These are phyloP conservation scores for Heliopora coerulea DNA, from an alignment of 92 coral and sea anemone genomes.

Conservation along the genomic window DNA sequence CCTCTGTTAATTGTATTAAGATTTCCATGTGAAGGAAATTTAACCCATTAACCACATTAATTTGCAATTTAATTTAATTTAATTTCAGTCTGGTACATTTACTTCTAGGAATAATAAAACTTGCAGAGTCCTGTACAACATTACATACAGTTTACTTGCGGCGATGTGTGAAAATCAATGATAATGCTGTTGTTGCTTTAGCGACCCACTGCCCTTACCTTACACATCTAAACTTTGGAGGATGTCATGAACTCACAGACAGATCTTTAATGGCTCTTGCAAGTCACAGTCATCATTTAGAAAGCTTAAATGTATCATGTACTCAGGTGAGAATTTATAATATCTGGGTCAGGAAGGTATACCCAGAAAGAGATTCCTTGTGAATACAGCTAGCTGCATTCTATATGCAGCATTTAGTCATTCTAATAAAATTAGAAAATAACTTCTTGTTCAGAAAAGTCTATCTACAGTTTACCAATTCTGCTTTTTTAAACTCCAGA, in stretches of 20 bases:
- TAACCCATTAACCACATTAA: too few species aligned
- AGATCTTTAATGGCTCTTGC: conserved; percentile 69
- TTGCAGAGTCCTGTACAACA: conserved; percentile 58
- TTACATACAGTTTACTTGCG: conserved; percentile 83
- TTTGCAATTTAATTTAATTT: too few species aligned
- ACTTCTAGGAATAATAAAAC: conserved; percentile 59
- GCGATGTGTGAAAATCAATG: conserved; percentile 68
- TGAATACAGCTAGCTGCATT: not conserved
- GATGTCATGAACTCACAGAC: conserved; percentile 74
- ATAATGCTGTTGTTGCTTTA: conserved; percentile 66
- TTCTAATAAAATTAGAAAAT: too few species aligned
- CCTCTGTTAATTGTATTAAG: too few species aligned
- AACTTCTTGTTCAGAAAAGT: not conserved
- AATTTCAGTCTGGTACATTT: too few species aligned
- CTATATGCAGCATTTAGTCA: too few species aligned
- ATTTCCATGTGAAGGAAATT: too few species aligned
- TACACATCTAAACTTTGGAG: conserved; percentile 74
- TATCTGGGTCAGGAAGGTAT: too few species aligned
- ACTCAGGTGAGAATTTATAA: conserved; percentile 59
- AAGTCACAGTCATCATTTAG: conserved; percentile 59
- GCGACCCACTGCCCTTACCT: conserved; percentile 65
- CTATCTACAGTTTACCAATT: not conserved
- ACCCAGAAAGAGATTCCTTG: too few species aligned
- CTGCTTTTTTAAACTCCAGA: conserved; percentile 33
- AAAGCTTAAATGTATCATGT: conserved; percentile 74